Conservation (phyloP, 2,113 vertebrate genomes). For the Leucoraja erinaceus region DNA sequence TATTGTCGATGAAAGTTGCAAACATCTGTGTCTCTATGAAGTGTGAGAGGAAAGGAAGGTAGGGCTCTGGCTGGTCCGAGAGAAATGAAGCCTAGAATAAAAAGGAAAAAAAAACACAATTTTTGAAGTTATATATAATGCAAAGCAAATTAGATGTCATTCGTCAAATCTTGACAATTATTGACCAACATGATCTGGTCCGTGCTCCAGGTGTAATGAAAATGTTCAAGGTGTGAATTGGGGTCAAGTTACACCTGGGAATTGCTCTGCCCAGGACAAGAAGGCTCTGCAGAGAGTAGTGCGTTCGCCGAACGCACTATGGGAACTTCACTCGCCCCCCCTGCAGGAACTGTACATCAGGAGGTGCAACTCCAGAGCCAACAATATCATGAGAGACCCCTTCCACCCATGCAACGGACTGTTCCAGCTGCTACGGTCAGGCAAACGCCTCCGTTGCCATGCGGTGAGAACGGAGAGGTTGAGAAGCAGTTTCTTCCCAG, state of each 20-base stretch:
- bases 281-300: too few species aligned
- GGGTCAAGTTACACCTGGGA: not conserved
- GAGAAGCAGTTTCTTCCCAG: too few species aligned
- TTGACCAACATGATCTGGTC: not conserved
- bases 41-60: conserved; percentile 85
- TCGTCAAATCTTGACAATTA: not conserved
- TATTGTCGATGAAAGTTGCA: conserved; percentile 92
- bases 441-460: too few species aligned
- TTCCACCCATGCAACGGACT: too few species aligned
- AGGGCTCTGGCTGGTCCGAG: conserved; percentile 79
- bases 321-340: too few species aligned
- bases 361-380: too few species aligned
- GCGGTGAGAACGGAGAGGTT: too few species aligned
- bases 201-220: not conserved
- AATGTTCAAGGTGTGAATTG: not conserved
- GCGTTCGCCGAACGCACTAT: too few species aligned
- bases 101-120: conserved; percentile 38
- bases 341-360: too few species aligned
- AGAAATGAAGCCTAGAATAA: conserved; percentile 83
- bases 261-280: too few species aligned
- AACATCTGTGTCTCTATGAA: conserved; percentile 98
- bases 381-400: too few species aligned
- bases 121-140: not conserved
- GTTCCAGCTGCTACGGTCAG: too few species aligned
- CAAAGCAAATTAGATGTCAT: not conserved